Base-by-base conservation (phyloP, 2,113 vertebrate genomes). In the Triplophysa siluroides region DNA sequence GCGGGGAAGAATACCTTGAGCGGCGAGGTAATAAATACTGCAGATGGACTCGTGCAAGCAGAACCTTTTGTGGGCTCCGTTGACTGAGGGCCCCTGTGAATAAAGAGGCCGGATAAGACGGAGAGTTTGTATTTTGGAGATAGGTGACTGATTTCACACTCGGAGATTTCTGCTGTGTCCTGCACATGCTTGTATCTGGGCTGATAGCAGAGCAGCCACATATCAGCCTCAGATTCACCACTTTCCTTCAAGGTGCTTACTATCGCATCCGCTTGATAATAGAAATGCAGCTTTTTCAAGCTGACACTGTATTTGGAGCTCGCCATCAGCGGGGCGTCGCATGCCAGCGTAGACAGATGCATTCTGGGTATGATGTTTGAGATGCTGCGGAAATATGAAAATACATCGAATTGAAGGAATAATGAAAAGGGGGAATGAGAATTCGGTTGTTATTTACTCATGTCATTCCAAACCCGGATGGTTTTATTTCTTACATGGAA, bases 101-200 rank as follows among this genome's bases (percentile, higher is more conserved):
- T 79, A 76, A 78, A 81, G 74, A 79, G 64, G 61, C 80, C 56
- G 19, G 66, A 47, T 24, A 78, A 60, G 29, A 76, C 21, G 33
- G 60, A 68, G 68, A 64, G 72, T 79, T 80, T 79, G 84, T 79
- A 64, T 84, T 84, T 78, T 80, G 23, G 77, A 86, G 83, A 87
- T 86, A 68, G 78, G 70, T 80, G 74, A 76, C 77, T 81, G 81
- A 83, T 86, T 85, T 81, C 83, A 83, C 81, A 83, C 75, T 78
- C 50, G 0, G 70, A 45, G 68, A 72, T 52, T 78, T 74, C 23
- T 43, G 33, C 56, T 65, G 52, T 67, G 62, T 68, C 68, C 80
- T 71, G 65, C 67, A 61, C 81, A 70, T 72, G 80, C 38, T 66
- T 56, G 72, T 76, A 80, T 82, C 73, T 38, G 50, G 67, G 23